Evolutionary conservation across 2,888 invertebrate species (phyloP).

Genomic region (Psylliodes chrysocephalus): DNA sequence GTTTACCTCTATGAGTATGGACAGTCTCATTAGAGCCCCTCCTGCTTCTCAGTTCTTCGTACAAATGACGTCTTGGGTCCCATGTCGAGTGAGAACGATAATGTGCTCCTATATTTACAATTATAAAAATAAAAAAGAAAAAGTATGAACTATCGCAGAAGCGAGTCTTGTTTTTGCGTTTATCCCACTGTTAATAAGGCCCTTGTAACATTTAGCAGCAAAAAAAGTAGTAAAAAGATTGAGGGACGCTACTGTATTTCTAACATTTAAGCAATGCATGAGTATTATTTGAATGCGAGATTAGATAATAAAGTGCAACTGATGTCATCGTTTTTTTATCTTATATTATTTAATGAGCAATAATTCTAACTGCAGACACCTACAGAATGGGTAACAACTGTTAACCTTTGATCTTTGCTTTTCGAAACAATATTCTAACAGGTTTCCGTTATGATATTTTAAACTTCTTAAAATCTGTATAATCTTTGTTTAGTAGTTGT

Average conservation of each 20-base stretch:
- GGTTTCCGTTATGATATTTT: no score
- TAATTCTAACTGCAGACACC: no score
- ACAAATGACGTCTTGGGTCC: conserved; percentile 90
- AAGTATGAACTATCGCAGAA: conserved; percentile 41
- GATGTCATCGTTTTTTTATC: no score
- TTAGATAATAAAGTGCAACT: no score
- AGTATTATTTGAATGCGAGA: conserved; percentile 18
- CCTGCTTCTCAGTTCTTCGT: conserved; percentile 85
- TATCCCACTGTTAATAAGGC: conserved; percentile 40
- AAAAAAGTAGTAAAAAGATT: conserved; percentile 31
- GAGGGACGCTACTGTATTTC: conserved; percentile 28
- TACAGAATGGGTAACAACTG: no score
- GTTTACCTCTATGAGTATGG: conserved; percentile 68
- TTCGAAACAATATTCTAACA: no score
- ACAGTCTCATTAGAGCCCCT: conserved; percentile 76
- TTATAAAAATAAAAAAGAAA: conserved; percentile 37
- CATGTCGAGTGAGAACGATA: conserved; percentile 78
- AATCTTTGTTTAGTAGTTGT: no score
- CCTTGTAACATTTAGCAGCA: conserved; percentile 35
- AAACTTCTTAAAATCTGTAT: no score
- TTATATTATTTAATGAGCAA: no score
- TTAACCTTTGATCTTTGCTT: no score
- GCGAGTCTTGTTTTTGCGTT: conserved; percentile 31
- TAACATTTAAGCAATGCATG: conserved; percentile 40
- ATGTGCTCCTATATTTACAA: conserved; percentile 61